Evolutionary conservation across 2,888 invertebrate genomes (phyloP), one percentile per base, ranked within the genome.

Genomic region (Blastobasis adustella): DNA sequence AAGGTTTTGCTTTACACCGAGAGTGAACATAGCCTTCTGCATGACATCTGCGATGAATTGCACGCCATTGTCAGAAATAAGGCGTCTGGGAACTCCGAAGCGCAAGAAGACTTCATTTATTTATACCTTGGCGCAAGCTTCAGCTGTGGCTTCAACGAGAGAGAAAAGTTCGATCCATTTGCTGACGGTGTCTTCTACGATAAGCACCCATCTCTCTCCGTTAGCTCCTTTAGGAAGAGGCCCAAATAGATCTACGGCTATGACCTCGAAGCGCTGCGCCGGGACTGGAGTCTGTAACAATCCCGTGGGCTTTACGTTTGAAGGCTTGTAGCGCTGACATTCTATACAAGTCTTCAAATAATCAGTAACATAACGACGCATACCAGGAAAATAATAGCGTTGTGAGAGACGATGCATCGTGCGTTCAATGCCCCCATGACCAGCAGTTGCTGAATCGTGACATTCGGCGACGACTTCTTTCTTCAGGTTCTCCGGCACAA

Each of bases 91-190:
- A 2, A 59, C 10, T 5, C 59, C 63, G 49, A 50, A 63, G 7
- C 62, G 46, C n/a, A 60, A 10, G 39, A 60, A 62, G 23, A 23
- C 23, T 23, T 23, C 23, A 23, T 23, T 23, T 23, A 23, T 23
- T 23, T 2, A 3, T 23, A 23, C 23, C 23, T 23, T 56, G 6
- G 57, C 57, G 45, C 56, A 58, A 4, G 10, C 10, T 44, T 58
- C 55, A 4, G 63, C 59, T 5, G 59, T 60, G 4, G 68, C 63
- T 5, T 55, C 54, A 2, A 6, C 42, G 0, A 67, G 47, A 0
- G 67, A 50, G 38, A 65, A 67, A 1, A 69, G 36, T 36, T 67
- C 67, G 5, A 66, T 57, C 68, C 69, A 71, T 6, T 55, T 50
- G 6, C 49, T 57, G 1, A 63, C 51, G 3, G 51, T 50, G 9